phyloP scores from a whole-genome alignment of 2,797 vertebrate genomes.

The Etheostoma nigrum region DNA sequence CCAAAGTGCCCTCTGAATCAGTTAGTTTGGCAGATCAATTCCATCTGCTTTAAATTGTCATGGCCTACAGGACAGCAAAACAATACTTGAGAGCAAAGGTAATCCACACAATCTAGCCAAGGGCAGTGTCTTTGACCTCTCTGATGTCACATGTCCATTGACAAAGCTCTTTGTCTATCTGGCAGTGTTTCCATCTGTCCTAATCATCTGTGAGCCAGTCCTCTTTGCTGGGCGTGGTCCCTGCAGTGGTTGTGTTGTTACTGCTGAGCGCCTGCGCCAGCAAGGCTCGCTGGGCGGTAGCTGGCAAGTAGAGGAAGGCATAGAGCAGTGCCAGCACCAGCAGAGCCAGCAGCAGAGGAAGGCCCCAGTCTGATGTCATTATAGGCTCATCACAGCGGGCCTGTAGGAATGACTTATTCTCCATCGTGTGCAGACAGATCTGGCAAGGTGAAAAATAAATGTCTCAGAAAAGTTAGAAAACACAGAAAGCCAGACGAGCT shows the following conservation, averaged over 20 bases:
- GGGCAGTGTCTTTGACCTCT: background rate
- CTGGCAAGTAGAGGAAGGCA: conserved; percentile 84
- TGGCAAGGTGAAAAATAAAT: background rate
- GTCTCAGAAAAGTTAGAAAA: background rate
- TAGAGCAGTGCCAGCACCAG: conserved; percentile 82
- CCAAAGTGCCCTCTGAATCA: background rate
- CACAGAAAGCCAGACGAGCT: background rate
- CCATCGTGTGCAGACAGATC: conserved; percentile 51
- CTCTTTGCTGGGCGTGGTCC: conserved; percentile 22
- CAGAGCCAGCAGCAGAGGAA: conserved; percentile 81
- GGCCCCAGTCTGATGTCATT: conserved; percentile 83
- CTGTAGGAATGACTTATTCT: conserved; percentile 81
- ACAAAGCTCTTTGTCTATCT: conserved; percentile 4
- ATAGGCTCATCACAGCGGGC: conserved; percentile 85
- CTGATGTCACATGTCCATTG: conserved; percentile 4
- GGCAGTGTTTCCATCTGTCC: conserved; percentile 5
- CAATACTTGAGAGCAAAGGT: background rate
- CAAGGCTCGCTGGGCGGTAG: conserved; percentile 78
- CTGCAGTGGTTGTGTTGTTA: conserved; percentile 57
- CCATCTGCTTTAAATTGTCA: background rate
- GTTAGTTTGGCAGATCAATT: background rate
- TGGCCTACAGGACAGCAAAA: background rate
- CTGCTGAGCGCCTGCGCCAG: conserved; percentile 76
- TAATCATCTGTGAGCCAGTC: conserved; percentile 49
- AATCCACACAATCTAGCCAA: conserved; percentile 20